A percentile compares a stretch with the other conserved stretches of the same genome.
phyloP scores from a whole-genome alignment of 2,797 vertebrate species.

The Borostomias antarcticus region DNA sequence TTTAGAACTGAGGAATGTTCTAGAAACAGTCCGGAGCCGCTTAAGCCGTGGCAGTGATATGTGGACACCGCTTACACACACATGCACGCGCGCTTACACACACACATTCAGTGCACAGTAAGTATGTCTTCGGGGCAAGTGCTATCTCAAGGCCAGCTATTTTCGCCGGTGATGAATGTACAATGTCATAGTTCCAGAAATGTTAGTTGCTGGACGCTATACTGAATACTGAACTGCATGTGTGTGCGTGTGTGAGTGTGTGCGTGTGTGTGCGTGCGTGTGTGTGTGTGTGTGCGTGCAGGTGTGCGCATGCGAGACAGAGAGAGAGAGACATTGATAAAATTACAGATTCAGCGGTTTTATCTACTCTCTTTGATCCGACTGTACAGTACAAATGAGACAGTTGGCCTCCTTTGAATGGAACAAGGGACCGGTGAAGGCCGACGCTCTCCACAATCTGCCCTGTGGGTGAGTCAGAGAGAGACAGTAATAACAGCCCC shows the following conservation, averaged over 20 bases:
- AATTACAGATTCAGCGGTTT: too few species aligned
- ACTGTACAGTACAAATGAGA: too few species aligned
- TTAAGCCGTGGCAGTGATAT: background rate
- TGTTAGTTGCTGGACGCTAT: background rate
- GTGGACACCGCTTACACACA: background rate
- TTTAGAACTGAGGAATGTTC: background rate
- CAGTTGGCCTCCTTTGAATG: background rate
- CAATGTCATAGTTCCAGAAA: background rate
- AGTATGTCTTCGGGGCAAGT: background rate
- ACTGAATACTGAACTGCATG: background rate
- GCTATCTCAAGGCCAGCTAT: constrained; percentile 8
- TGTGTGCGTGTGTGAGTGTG: too few species aligned
- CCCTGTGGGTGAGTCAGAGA: background rate
- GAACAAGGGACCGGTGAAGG: background rate
- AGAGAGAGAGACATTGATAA: background rate
- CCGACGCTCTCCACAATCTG: too few species aligned
- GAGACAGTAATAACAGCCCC: background rate
- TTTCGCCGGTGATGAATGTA: background rate
- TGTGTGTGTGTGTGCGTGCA: background rate
- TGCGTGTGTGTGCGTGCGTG: background rate
- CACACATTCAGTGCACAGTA: background rate
- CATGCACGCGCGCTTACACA: constrained; percentile 8
- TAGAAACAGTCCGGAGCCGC: too few species aligned
- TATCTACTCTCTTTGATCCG: too few species aligned
- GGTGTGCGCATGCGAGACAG: background rate